Evolutionary conservation across 2,888 invertebrate species (phyloP).

Genomic region (Aphodius granarius): DNA sequence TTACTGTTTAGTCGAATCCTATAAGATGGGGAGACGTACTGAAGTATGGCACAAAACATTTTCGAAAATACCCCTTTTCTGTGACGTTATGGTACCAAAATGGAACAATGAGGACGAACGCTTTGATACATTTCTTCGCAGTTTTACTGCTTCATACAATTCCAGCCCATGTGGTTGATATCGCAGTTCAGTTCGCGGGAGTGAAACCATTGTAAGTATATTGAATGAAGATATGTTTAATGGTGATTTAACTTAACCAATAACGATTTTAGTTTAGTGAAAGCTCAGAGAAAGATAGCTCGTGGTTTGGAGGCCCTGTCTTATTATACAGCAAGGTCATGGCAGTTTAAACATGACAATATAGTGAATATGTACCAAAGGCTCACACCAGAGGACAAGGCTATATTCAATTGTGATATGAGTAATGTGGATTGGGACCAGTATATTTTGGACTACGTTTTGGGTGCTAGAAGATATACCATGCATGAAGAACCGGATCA

Average conservation of each 20-base stretch:
- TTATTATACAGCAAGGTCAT: constrained; percentile 88
- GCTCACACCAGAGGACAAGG: constrained; percentile 63
- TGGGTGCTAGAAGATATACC: constrained; percentile 83
- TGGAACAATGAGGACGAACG: constrained; percentile 73
- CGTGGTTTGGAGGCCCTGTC: constrained; percentile 79
- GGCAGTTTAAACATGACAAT: constrained; percentile 78
- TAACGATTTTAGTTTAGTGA: constrained; percentile 81
- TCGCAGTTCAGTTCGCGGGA: constrained; percentile 71
- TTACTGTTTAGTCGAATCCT: constrained; percentile 62
- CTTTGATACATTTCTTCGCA: constrained; percentile 68
- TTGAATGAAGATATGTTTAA: too few species aligned
- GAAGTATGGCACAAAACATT: constrained; percentile 69
- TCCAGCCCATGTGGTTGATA: constrained; percentile 82
- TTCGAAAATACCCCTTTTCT: constrained; percentile 80
- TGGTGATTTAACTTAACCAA: too few species aligned
- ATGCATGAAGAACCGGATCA: constrained; percentile 83
- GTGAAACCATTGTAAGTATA: constrained; percentile 87
- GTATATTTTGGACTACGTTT: constrained; percentile 75
- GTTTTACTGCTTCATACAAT: constrained; percentile 77
- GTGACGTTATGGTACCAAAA: constrained; percentile 85
- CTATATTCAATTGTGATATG: constrained; percentile 56
- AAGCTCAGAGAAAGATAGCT: constrained; percentile 73
- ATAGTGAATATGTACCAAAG: constrained; percentile 63
- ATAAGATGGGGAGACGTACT: constrained; percentile 87
- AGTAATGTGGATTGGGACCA: constrained; percentile 50